Conservation (phyloP, 1,140 invertebrate genomes). For the Drosophila malerkotliana region DNA sequence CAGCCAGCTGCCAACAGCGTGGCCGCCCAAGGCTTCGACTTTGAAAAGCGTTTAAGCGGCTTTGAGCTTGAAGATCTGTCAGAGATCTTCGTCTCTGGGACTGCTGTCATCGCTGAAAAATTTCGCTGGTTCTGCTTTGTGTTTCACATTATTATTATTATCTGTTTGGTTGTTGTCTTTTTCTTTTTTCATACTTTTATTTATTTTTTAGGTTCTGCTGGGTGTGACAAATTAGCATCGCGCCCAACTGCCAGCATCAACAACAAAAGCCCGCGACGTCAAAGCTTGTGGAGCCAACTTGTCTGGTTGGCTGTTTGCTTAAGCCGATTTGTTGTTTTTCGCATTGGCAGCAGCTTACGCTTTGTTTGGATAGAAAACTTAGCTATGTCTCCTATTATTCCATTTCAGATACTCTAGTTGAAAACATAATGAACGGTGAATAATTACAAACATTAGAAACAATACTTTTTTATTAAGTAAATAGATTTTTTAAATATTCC, state of each 20-base stretch:
- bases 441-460: no score
- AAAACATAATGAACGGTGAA: background rate
- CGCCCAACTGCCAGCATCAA: slow-evolving; percentile 19
- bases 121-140: slow-evolving; percentile 65
- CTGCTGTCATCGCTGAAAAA: slow-evolving; percentile 80
- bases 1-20: no score
- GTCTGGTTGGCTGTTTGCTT: slow-evolving; percentile 77
- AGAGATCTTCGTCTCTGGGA: slow-evolving; percentile 41
- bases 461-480: no score
- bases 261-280: slow-evolving; percentile 26
- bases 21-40: slow-evolving; percentile 66
- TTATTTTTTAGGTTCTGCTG: slow-evolving; percentile 59
- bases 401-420: background rate
- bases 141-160: slow-evolving; percentile 58
- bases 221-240: slow-evolving; percentile 78
- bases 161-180: slow-evolving; percentile 25
- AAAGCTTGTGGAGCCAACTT: slow-evolving; percentile 76
- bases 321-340: slow-evolving; percentile 71
- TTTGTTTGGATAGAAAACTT: slow-evolving; percentile 56
- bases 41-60: slow-evolving; percentile 78
- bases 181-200: slow-evolving; percentile 35
- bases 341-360: slow-evolving; percentile 11
- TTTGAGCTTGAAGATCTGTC: slow-evolving; percentile 54
- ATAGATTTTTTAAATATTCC: background rate
- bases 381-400: slow-evolving; percentile 4